Conservation (phyloP, 1,140 invertebrate species). For the Ganaspis sp. region DNA sequence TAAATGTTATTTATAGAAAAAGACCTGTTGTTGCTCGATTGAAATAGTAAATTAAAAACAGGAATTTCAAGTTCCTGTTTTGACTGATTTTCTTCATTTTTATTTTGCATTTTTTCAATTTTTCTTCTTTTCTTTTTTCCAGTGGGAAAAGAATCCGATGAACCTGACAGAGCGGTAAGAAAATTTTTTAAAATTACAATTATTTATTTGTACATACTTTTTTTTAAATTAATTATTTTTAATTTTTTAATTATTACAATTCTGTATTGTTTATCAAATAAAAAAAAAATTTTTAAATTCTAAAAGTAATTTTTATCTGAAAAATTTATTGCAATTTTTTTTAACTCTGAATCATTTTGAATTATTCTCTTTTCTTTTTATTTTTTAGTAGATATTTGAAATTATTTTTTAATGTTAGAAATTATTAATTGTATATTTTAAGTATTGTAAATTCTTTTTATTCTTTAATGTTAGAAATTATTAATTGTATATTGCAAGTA, state of each 20-base stretch:
- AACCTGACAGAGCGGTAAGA: constrained; percentile 71
- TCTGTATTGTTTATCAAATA: too few relatives aligned
- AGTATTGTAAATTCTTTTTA: neutral
- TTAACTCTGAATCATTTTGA: too few relatives aligned
- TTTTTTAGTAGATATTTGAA: constrained; percentile 16
- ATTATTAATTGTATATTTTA: too few relatives aligned
- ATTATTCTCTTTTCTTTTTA: constrained; percentile 29
- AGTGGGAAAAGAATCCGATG: constrained; percentile 69
- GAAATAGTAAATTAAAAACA: neutral
- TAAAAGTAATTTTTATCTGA: too few relatives aligned
- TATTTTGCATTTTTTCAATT: neutral
- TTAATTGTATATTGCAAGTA: too few relatives aligned
- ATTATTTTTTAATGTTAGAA: too few relatives aligned
- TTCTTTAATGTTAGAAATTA: too few relatives aligned
- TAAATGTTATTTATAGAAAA: neutral
- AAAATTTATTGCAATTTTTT: too few relatives aligned
- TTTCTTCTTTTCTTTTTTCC: constrained; percentile 54
- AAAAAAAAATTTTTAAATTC: too few relatives aligned
- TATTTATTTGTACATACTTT: constrained; percentile 24
- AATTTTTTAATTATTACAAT: too few relatives aligned
- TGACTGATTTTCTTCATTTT: neutral
- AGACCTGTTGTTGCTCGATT: constrained; percentile 22
- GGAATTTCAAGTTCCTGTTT: neutral
- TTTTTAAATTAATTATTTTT: too few relatives aligned
- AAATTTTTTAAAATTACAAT: constrained; percentile 28